Evolutionary conservation across 2,888 invertebrate species (phyloP).

Genomic region (Luperina testacea): DNA sequence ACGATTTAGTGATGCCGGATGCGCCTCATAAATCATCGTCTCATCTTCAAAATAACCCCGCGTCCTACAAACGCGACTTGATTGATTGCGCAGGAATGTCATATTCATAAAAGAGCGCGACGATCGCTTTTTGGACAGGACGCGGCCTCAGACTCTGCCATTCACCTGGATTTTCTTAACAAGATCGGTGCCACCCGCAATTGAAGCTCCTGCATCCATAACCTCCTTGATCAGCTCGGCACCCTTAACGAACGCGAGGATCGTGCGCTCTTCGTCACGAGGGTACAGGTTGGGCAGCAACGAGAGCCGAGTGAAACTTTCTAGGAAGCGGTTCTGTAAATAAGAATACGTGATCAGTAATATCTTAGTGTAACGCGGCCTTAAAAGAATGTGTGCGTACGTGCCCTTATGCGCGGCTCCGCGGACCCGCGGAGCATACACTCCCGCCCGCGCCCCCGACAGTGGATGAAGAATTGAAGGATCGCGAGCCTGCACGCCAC

Average conservation of each 20-base stretch:
- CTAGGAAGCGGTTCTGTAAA: constrained; percentile 91
- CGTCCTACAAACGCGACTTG: not conserved
- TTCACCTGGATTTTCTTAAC: constrained; percentile 93
- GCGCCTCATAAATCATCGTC: not conserved
- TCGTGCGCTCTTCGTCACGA: constrained; percentile 91
- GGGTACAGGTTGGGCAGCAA: constrained; percentile 93
- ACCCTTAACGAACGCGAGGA: constrained; percentile 94
- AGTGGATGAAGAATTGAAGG: too few relatives aligned
- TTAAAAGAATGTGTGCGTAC: too few relatives aligned
- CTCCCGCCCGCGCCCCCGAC: too few relatives aligned
- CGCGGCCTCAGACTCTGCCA: not conserved
- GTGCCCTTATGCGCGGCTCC: too few relatives aligned
- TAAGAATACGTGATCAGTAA: not conserved
- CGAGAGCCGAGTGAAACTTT: constrained; percentile 92
- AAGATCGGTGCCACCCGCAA: constrained; percentile 93
- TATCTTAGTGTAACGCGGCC: not conserved
- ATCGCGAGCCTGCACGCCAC: too few relatives aligned
- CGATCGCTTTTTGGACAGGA: not conserved
- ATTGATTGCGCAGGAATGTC: not conserved
- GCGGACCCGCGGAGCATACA: too few relatives aligned
- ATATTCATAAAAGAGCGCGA: not conserved
- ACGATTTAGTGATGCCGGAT: constrained; percentile 2
- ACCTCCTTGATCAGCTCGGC: constrained; percentile 91
- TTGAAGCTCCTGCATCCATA: constrained; percentile 92
- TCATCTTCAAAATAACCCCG: not conserved